Evolutionary conservation across 1,140 invertebrate genomes (phyloP).

Genomic region (Diprion similis): DNA sequence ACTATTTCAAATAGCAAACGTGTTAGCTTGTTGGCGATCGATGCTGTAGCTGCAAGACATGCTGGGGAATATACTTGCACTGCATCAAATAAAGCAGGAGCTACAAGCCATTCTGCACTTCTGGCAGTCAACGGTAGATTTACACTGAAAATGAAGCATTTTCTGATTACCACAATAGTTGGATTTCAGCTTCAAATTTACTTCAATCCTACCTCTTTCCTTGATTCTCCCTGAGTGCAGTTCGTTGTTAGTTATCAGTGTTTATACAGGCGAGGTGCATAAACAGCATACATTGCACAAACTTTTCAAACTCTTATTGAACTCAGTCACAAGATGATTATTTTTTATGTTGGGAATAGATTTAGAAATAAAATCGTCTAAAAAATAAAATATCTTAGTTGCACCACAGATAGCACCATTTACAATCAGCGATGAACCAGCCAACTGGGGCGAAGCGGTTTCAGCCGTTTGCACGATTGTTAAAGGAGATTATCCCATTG

Average conservation of each 20-base stretch:
- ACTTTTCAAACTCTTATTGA: slow-evolving; percentile 27
- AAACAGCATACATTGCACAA: slow-evolving; percentile 31
- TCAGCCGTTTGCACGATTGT: slow-evolving; percentile 74
- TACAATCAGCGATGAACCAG: slow-evolving; percentile 71
- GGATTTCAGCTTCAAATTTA: not conserved
- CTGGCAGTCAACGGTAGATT: slow-evolving; percentile 77
- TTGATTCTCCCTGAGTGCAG: not conserved
- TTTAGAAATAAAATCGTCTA: not conserved
- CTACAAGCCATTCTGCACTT: slow-evolving; percentile 69
- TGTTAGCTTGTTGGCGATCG: slow-evolving; percentile 74
- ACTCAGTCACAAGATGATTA: slow-evolving; percentile 24
- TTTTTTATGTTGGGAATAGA: slow-evolving; percentile 18
- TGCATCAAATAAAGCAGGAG: slow-evolving; percentile 70
- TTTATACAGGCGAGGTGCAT: not conserved
- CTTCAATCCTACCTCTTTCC: not conserved
- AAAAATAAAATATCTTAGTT: slow-evolving; percentile 46
- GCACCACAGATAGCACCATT: slow-evolving; percentile 73
- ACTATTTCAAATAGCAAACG: slow-evolving; percentile 71
- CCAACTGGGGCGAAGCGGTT: slow-evolving; percentile 76
- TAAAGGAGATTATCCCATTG: slow-evolving; percentile 73
- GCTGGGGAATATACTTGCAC: slow-evolving; percentile 77
- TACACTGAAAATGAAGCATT: not conserved
- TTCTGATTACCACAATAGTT: not conserved
- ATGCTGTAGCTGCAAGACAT: slow-evolving; percentile 71
- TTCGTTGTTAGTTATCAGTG: not conserved